These are phyloP conservation scores for Lanius ludovicianus DNA, from an alignment of 2,113 vertebrate genomes.

Conservation along the genomic window DNA sequence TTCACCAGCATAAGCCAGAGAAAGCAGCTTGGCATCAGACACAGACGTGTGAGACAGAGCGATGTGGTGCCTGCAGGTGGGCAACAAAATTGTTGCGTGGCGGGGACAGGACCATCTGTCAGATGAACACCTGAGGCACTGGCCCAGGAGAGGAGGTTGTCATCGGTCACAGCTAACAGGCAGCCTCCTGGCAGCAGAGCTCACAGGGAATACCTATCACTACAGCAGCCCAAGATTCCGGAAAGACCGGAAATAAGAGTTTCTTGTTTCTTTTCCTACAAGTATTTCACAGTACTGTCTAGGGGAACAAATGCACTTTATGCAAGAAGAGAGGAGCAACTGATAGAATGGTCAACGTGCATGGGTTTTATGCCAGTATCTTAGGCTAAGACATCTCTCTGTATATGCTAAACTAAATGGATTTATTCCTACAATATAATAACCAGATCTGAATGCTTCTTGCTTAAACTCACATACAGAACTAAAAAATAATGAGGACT, in stretches of 20 bases:
- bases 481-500: background rate
- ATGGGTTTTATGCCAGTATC: background rate
- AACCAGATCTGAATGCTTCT: background rate
- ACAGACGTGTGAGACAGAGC: background rate
- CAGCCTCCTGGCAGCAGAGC: background rate
- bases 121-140: background rate
- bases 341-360: background rate
- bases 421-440: background rate
- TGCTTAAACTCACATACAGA: background rate
- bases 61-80: background rate
- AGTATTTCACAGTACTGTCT: background rate
- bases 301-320: background rate
- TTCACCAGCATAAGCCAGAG: background rate
- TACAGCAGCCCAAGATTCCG: background rate
- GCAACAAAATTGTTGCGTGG: background rate
- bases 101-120: background rate
- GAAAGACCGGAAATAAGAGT: background rate
- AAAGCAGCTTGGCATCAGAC: background rate
- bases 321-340: background rate
- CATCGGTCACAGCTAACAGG: background rate
- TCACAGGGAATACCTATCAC: background rate
- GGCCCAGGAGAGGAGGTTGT: background rate
- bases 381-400: background rate
- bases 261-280: background rate
- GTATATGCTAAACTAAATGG: background rate